Evolutionary conservation across 2,797 vertebrate species (phyloP).

Genomic region (Scarus forsteni): DNA sequence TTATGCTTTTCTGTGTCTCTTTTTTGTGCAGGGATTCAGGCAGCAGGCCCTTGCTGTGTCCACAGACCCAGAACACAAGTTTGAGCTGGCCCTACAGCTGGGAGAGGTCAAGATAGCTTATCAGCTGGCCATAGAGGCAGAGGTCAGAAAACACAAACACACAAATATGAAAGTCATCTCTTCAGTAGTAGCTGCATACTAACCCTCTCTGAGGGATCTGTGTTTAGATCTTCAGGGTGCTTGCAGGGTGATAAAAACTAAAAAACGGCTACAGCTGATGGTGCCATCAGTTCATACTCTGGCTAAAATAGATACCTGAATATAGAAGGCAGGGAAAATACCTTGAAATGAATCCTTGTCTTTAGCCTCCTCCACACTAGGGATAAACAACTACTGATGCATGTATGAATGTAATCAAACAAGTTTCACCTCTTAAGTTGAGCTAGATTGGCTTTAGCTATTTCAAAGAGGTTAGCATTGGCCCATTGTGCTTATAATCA

Average conservation of each 20-base stretch:
- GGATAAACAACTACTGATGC: too few relatives aligned
- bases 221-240: too few relatives aligned
- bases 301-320: too few relatives aligned
- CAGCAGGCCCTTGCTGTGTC: constrained; percentile 78
- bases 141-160: constrained; percentile 49
- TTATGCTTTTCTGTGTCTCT: not conserved
- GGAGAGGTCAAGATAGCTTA: constrained; percentile 85
- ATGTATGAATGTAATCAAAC: too few relatives aligned
- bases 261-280: not conserved
- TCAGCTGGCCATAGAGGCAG: constrained; percentile 63
- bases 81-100: constrained; percentile 94
- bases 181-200: not conserved
- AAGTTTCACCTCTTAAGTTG: too few relatives aligned
- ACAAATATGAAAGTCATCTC: not conserved
- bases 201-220: not conserved
- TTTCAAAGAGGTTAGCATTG: too few relatives aligned
- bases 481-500: too few relatives aligned
- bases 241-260: not conserved
- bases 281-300: too few relatives aligned
- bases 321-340: too few relatives aligned
- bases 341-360: too few relatives aligned
- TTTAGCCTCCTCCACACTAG: too few relatives aligned
- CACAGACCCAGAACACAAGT: constrained; percentile 88
- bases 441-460: too few relatives aligned
- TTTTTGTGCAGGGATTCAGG: constrained; percentile 69